Base-by-base conservation (phyloP, 2,797 vertebrate genomes). In the Danio tinwini region DNA sequence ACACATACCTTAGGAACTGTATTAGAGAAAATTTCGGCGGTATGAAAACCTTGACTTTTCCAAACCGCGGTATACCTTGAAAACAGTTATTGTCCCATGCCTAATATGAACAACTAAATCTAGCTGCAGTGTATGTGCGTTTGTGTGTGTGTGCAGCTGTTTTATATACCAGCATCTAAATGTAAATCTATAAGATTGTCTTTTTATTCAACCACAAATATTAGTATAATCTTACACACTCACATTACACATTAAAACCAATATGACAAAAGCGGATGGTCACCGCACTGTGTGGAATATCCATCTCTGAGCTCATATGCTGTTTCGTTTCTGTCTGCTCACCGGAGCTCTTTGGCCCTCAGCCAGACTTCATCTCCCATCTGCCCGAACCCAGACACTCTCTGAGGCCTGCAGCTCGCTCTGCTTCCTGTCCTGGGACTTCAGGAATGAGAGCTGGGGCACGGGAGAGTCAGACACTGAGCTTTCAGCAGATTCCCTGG, bases 391-490 rank as follows among this genome's bases (percentile, higher is more conserved):
- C n/a, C 71, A 83, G 81, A 83, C 83, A 59, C 72, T 62, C 76
- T 74, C 44, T 39, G 37, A 84, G 75, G 71, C 77, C 79, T 80
- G 76, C 58, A 80, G 74, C 84, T 78, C 75, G 58, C 73, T 58
- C 71, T 39, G 85, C 83, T 88, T 88, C 88, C 88, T 89, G 88
- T 86, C 86, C 83, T 69, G 83, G 81, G 85, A 86, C 80, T 85
- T 70, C 19, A 83, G 83, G 83, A 87, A 88, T 83, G 81, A 85
- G 74, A 73, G 58, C 68, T 40, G 76, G 64, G 80, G 78, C 49
- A 69, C 13, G 13, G 79, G 65, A 85, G 83, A 78, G 29, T 68
- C 64, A 78, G 55, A 44, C 76, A 56, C 53, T 10, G 63, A 82
- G 73, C 82, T 84, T 86, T 81, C 76, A 61, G 73, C 50, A 77